Evolutionary conservation across 2,797 vertebrate genomes (phyloP).

Genomic region (Harpagifer antarcticus): DNA sequence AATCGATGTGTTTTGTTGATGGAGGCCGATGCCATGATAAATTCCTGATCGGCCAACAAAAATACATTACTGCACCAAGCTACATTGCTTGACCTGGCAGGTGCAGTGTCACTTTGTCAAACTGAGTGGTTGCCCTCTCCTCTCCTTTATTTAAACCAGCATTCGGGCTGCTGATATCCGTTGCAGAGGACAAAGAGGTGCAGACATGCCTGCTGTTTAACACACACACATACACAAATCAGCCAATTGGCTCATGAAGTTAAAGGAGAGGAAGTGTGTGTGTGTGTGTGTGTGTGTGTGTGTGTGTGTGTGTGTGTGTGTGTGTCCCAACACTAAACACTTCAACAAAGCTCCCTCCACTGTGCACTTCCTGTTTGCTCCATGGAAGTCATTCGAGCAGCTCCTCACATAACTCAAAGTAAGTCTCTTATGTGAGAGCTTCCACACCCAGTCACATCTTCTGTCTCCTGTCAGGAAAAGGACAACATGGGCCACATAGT

Average conservation of each 20-base stretch:
- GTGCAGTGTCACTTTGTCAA: constrained; percentile 12
- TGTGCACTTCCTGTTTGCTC: constrained; percentile 60
- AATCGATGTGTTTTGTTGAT: no score
- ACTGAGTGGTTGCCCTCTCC: constrained; percentile 28
- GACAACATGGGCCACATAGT: constrained; percentile 39
- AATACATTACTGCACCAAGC: not conserved
- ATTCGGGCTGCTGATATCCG: constrained; percentile 44
- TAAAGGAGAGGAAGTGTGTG: constrained; percentile 31
- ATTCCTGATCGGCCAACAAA: no score
- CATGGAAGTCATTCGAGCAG: constrained; percentile 34
- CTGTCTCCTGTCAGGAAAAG: constrained; percentile 23
- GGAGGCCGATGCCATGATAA: no score
- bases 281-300: no score
- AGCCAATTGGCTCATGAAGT: constrained; percentile 21
- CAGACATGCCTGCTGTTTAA: constrained; percentile 55
- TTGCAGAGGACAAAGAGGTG: constrained; percentile 62
- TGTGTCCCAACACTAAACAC: not conserved
- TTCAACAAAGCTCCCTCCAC: constrained; percentile 36
- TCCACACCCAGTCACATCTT: constrained; percentile 14
- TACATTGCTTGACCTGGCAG: constrained; percentile 12
- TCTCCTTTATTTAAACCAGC: constrained; percentile 44
- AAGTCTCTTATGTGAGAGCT: constrained; percentile 22
- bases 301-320: no score
- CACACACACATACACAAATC: constrained; percentile 45
- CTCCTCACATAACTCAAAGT: constrained; percentile 39